phyloP scores from a whole-genome alignment of 1,140 invertebrate genomes.

The Scaptomyza montana region DNA sequence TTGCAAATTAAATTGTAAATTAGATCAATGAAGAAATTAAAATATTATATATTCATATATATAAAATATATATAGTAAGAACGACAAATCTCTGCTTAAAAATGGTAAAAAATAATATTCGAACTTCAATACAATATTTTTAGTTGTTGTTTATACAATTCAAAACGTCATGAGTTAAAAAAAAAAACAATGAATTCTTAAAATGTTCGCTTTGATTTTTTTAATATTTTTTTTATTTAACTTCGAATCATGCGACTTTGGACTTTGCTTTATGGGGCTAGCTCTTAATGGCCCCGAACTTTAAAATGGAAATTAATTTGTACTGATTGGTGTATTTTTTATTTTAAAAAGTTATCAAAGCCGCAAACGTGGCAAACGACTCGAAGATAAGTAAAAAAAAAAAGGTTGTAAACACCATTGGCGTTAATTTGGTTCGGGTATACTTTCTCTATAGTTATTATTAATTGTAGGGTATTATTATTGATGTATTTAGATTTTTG shows the following conservation, averaged over 20 bases:
- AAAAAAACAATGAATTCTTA: conserved; percentile 32
- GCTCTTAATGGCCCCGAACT: conserved; percentile 48
- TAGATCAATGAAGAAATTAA: conserved; percentile 72
- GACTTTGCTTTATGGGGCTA: conserved; percentile 12
- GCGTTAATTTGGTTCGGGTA: conserved; percentile 53
- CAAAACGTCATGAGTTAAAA: conserved; percentile 49
- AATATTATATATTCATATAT: conserved; percentile 38
- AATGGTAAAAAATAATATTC: conserved; percentile 74
- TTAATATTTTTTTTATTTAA: conserved; percentile 37
- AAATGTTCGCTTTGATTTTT: conserved; percentile 10
- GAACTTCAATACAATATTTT: conserved; percentile 64
- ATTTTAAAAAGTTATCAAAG: conserved; percentile 42
- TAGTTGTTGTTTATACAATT: conserved; percentile 33
- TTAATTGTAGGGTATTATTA: conserved; percentile 16
- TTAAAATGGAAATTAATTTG: conserved; percentile 80
- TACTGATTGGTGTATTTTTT: conserved; percentile 72
- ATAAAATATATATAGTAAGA: conserved; percentile 37
- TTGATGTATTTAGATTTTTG: conserved; percentile 26
- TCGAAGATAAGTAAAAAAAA: conserved; percentile 38
- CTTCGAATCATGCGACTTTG: conserved; percentile 22
- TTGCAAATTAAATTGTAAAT: conserved; percentile 81
- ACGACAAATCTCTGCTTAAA: conserved; percentile 66
- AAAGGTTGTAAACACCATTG: conserved; percentile 6
- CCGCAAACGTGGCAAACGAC: conserved; percentile 33
- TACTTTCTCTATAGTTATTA: conserved; percentile 34